Percentiles rank a stretch among this genome's conserved stretches.
These are phyloP conservation scores for Mongoloraphidia duomilia DNA, from an alignment of 2,888 invertebrate species.

Conservation along the genomic window DNA sequence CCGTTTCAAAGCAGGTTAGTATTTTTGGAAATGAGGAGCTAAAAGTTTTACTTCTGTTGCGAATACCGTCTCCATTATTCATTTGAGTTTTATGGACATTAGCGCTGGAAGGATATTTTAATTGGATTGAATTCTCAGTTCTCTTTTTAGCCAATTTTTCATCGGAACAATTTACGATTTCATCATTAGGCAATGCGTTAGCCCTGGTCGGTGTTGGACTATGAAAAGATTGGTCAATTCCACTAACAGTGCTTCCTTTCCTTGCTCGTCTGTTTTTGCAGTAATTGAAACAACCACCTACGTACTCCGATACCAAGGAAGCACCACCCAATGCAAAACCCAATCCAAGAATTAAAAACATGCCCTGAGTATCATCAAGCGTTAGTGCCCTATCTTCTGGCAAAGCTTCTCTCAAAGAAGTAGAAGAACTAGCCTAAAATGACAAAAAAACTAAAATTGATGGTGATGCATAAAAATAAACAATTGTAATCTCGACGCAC, in stretches of 20 bases:
- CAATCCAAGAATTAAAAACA: conserved; percentile 58
- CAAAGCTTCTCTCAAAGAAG: conserved; percentile 28
- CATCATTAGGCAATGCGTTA: no score
- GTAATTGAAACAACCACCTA: conserved; percentile 50
- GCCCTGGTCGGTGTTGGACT: conserved; percentile 17
- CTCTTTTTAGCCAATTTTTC: no score
- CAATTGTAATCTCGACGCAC: not conserved
- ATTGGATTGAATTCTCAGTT: no score
- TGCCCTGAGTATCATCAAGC: conserved; percentile 67
- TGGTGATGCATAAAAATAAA: not conserved
- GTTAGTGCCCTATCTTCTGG: conserved; percentile 60
- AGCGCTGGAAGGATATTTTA: no score
- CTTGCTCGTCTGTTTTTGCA: conserved; percentile 28
- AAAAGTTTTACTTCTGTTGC: no score
- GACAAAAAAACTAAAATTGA: conserved; percentile 1
- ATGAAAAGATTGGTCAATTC: conserved; percentile 24
- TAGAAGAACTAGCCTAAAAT: conserved; percentile 32
- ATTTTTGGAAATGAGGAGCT: no score
- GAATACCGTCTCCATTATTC: no score
- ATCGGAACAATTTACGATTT: no score
- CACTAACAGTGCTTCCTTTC: conserved; percentile 14
- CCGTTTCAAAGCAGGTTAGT: no score
- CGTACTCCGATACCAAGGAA: conserved; percentile 52
- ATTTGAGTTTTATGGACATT: no score
- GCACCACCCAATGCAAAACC: conserved; percentile 51